Base-by-base conservation (phyloP, 37 sponge, comb jelly and placozoan species). In the Chondrilla cf. caribensis region DNA sequence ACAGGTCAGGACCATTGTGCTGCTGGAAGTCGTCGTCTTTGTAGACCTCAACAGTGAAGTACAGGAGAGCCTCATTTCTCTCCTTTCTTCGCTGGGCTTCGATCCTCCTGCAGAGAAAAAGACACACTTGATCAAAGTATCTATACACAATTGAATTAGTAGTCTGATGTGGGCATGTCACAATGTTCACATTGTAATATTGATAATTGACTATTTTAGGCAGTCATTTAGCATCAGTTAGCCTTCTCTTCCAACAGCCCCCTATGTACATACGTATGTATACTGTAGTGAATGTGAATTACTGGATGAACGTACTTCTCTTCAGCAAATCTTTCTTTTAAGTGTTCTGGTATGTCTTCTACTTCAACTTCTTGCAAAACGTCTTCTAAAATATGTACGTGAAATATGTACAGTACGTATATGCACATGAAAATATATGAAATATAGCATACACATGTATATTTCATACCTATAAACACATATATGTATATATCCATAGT, bases 51-150 rank as follows among this genome's bases (percentile, higher is more conserved):
- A 98, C 90, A 29, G 79, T 67, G 73, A 98, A 55, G 84, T 93
- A 98, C 33, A 95, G 81, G 47, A 96, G 99, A 77, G 96, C 96
- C 72, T 98, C 99, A 47, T 81, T 91, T 41, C 92, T 87, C 76
- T 98, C 99, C 87, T 98, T 98, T 19, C 99, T 86, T 29, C 87
- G 83, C 81, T 77, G 83, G 26, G 77, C 58, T 59, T 95, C 96
- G n/a, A 60, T 19, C 2, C 62, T 75, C 65, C 92, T 93, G 76
- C 1, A 62, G 32, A 6, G 41, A 6, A 35, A 1, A 58, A 6
- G 6, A 7, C 64, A 62, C 64, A 62, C 64, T 19, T 6, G 6
- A 5, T 7, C 25, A 62, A 9, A 62, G 18, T 19, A 5, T 19
- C 64, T 5, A 11, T 29, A 68, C 70, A 18, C 35, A 3, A 77